phyloP scores from a whole-genome alignment of 53 echinoderm and acorn worm species.

The Stichopus horrens region DNA sequence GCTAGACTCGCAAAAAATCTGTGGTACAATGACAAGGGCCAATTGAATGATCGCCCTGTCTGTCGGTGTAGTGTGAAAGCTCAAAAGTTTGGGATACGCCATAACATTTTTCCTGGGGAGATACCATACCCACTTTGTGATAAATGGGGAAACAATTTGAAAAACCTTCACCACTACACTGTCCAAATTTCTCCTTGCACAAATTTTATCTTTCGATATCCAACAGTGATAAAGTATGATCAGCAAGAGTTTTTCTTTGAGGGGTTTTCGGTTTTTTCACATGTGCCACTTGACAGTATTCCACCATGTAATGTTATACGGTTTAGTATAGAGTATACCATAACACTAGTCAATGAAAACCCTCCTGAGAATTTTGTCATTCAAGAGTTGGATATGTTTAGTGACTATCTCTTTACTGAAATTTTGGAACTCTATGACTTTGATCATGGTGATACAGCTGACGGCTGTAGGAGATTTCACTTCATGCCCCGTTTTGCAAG shows the following conservation, averaged over 20 bases:
- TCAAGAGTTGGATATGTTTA: slow-evolving; percentile 85
- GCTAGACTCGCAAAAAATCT: slow-evolving; percentile 77
- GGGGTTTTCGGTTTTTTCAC: slow-evolving; percentile 87
- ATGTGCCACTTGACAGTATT: slow-evolving; percentile 64
- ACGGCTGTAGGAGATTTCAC: slow-evolving; percentile 83
- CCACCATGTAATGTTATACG: slow-evolving; percentile 85
- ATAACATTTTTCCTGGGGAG: slow-evolving; percentile 96
- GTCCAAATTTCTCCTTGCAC: slow-evolving; percentile 80
- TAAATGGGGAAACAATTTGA: slow-evolving; percentile 79
- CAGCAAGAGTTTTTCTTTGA: slow-evolving; percentile 97
- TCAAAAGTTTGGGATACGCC: slow-evolving; percentile 79
- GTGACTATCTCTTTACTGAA: slow-evolving; percentile 87
- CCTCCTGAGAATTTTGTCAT: slow-evolving; percentile 95
- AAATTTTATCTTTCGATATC: slow-evolving; percentile 81
- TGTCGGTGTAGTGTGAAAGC: slow-evolving; percentile 85
- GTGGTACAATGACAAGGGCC: slow-evolving; percentile 94
- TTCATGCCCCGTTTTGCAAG: slow-evolving; percentile 99
- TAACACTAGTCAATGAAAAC: slow-evolving; percentile 77
- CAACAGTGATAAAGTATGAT: slow-evolving; percentile 91
- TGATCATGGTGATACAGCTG: slow-evolving; percentile 55
- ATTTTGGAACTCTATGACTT: slow-evolving; percentile 93
- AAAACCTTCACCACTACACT: slow-evolving; percentile 78
- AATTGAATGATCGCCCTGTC: slow-evolving; percentile 92
- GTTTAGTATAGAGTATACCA: slow-evolving; percentile 87
- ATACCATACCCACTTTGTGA: slow-evolving; percentile 70